Percentiles rank a stretch among this genome's conserved stretches.
These are phyloP conservation scores for Temnothorax curvispinosus DNA, from an alignment of 1,140 invertebrate species.

Conservation along the genomic window DNA sequence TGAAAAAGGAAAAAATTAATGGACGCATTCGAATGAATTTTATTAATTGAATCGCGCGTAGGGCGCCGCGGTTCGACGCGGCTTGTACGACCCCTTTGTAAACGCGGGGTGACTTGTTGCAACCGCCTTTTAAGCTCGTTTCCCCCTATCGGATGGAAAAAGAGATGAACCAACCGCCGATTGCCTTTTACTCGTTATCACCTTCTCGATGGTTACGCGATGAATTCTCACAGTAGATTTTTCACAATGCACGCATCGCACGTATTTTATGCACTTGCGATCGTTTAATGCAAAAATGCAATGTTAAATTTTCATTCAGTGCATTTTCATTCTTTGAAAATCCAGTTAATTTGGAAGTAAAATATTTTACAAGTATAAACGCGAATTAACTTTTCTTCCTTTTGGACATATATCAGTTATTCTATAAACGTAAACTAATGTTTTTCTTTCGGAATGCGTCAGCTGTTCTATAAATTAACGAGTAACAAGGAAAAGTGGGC, in stretches of 20 bases:
- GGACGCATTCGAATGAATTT: constrained; percentile 83
- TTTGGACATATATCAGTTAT: constrained; percentile 12
- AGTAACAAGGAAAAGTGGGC: no score
- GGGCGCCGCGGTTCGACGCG: constrained; percentile 71
- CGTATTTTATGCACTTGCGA: not conserved
- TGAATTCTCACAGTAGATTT: constrained; percentile 31
- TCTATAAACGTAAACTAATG: constrained; percentile 10
- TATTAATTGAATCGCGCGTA: constrained; percentile 83
- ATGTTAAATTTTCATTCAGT: not conserved
- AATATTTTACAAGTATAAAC: constrained; percentile 14
- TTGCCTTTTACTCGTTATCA: constrained; percentile 73
- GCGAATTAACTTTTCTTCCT: not conserved
- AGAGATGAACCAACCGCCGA: constrained; percentile 61
- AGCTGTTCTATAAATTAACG: not conserved
- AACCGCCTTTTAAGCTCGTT: constrained; percentile 69
- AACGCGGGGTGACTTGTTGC: constrained; percentile 76
- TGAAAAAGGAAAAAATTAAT: constrained; percentile 81
- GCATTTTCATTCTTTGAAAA: not conserved
- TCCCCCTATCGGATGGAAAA: constrained; percentile 41
- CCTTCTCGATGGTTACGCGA: constrained; percentile 63
- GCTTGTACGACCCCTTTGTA: constrained; percentile 65
- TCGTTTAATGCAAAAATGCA: constrained; percentile 11
- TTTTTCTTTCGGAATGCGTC: constrained; percentile 7
- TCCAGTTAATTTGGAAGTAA: not conserved
- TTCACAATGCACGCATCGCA: not conserved